Evolutionary conservation across 2,797 vertebrate species (phyloP), one percentile per base, ranked within the genome.

Genomic region (Phoxinus dragarum): DNA sequence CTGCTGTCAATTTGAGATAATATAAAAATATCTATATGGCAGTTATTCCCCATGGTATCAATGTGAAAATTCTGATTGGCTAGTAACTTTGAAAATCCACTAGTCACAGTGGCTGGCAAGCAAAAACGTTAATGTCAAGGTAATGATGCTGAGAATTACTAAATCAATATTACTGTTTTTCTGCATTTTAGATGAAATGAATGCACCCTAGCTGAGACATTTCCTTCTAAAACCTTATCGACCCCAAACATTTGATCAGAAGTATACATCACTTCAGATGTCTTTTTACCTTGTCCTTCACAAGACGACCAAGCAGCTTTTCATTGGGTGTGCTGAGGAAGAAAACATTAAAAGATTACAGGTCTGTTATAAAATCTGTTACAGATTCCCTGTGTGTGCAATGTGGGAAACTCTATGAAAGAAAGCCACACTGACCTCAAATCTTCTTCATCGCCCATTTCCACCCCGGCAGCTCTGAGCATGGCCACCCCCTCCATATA

Each of bases 371-470:
- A 23, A 19, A 47, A 17, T 36, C 11, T 0, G 64, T 61, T 40
- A n/a, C 34, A 64, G 17, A 69, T 75, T 23, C 68, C 12, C 16
- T 44, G 52, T 49, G 66, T 1, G n/a, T 54, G 21, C 40, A 36
- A 8, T 14, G 19, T 23, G 34, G 73, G 14, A 40, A 66, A 79
- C 56, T 21, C 34, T n/a, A 67, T 76, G 38, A 79, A 78, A 69
- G n/a, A 67, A 31, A 23, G 73, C 64, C 75, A 61, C 47, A 66
- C 93, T 91, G 92, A 99, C 98, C 98, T 99, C 86, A 99, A 96
- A 89, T 99, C 98, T 0, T 99, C 98, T 89, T 99, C 98, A 56
- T 99, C 98, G 0, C 97, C 98, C 97, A 99, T 99, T 93, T 99
- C 97, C 84, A 99, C 95, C 3, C 98, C 98, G 23, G 98, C 97